Base-by-base conservation (phyloP, 2,888 invertebrate species). In the Chalcosyrphus nemorum region DNA sequence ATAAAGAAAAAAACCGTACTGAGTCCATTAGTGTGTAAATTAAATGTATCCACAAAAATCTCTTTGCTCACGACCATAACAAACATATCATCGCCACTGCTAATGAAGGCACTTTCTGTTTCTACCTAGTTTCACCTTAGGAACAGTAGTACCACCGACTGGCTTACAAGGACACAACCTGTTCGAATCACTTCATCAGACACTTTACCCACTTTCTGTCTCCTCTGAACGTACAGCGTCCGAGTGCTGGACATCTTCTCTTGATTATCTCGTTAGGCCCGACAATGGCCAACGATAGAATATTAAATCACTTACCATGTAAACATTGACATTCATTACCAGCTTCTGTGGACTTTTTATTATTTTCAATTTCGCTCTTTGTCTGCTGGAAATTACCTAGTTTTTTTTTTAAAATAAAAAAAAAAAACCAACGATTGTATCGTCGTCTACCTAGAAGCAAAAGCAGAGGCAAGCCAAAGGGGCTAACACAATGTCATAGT, bases 301-400 rank as follows among this genome's bases (percentile, higher is more conserved):
- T 85, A 86, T 85, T 86, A 80, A 86, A 82, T 80, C 86, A 75
- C 76, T 75, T 86, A 81, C 80, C 81, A 86, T 86, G 86, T 86
- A 86, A 86, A 86, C 86, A 86, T 86, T 86, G 85, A 86, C 85
- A 81, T 75, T 86, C 84, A 78, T 86, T 86, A 86, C 84, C 86
- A 72, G 80, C 80, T 70, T n/a, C n/a, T 70, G 78, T 74, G 68
- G 78, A 80, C 74, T 80, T 74, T 80, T 80, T 80, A 78, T 72
- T 84, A 74, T 84, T 78, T 72, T 74, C 84, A 68, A 78, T 78
- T 77, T 70, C 50, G 50, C 68, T 78, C 80, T 84, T 80, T 75
- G 78, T 84, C 80, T 84, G 78, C 70, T 35, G 13, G 63, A 70
- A 80, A 84, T 80, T 74, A 82, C 50, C 57, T 19, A 29, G 11